phyloP scores from a whole-genome alignment of 2,888 invertebrate species.

The Plebejus argus region DNA sequence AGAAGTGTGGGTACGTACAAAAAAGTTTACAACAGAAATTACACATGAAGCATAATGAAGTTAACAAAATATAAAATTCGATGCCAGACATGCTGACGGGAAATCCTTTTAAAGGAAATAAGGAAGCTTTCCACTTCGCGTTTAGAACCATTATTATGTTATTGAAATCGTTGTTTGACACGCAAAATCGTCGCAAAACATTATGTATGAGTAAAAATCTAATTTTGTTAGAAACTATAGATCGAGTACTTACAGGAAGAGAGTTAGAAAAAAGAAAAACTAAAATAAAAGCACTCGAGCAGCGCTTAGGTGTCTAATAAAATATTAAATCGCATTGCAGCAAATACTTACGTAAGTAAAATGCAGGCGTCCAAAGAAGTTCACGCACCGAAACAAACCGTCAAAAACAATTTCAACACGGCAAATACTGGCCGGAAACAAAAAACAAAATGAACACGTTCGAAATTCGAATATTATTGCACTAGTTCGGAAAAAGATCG shows the following conservation, averaged over 20 bases:
- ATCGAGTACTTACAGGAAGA: background rate
- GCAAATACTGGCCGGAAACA: constrained; percentile 47
- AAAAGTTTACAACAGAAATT: background rate
- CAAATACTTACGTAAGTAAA: constrained; percentile 75
- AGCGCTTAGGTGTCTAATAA: constrained; percentile 25
- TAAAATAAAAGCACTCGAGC: background rate
- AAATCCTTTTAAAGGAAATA: background rate
- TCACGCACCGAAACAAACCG: constrained; percentile 49
- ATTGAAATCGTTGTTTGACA: background rate
- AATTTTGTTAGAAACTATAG: background rate
- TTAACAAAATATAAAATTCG: background rate
- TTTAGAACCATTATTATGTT: background rate
- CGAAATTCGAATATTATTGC: constrained; percentile 62
- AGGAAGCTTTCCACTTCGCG: background rate
- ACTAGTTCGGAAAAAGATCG: constrained; percentile 67
- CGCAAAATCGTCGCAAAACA: background rate
- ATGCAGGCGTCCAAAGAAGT: constrained; percentile 48
- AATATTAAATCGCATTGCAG: constrained; percentile 68
- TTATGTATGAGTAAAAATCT: background rate
- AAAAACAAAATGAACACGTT: constrained; percentile 45
- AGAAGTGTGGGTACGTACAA: background rate
- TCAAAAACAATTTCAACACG: constrained; percentile 50
- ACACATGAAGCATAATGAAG: no score
- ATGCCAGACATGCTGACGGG: background rate
- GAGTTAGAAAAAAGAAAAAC: background rate